Evolutionary conservation across 2,797 vertebrate species (phyloP).

Genomic region (Chlorospingus flavigularis): DNA sequence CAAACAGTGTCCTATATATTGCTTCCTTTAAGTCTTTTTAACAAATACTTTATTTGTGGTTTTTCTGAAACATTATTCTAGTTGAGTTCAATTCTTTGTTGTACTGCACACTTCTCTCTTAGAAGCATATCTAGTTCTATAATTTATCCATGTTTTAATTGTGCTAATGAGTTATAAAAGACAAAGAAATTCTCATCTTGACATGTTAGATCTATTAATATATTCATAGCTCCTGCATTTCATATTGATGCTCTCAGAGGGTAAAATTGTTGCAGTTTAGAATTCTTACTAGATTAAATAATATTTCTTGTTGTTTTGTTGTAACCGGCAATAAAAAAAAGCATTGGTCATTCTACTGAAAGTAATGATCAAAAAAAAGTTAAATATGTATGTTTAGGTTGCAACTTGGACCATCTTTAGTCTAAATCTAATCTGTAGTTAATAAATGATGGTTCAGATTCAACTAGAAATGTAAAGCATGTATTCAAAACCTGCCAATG

Average conservation of each 20-base stretch:
- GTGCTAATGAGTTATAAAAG: not conserved
- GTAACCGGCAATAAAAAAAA: not conserved
- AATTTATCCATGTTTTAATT: not conserved
- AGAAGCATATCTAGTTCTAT: not conserved
- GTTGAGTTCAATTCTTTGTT: not conserved
- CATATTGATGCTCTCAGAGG: not conserved
- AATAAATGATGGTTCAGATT: not conserved
- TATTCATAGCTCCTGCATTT: not conserved
- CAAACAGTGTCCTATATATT: not conserved
- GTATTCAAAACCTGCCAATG: not conserved
- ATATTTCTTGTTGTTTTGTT: not conserved
- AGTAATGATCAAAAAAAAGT: not conserved
- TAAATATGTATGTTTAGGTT: not conserved
- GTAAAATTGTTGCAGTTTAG: not conserved
- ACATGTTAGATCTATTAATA: not conserved
- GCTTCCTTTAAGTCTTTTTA: slow-evolving; percentile 5
- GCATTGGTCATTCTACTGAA: not conserved
- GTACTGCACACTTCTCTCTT: not conserved
- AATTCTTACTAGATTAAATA: not conserved
- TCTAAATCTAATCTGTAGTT: not conserved
- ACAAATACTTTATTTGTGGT: not conserved
- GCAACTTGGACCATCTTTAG: not conserved
- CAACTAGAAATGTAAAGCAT: not conserved
- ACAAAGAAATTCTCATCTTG: not conserved
- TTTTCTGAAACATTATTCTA: not conserved